Percentiles rank a stretch among this genome's conserved stretches.
These are phyloP conservation scores for Macropus fuliginosus DNA, from an alignment of 2,797 vertebrate genomes.

Conservation along the genomic window DNA sequence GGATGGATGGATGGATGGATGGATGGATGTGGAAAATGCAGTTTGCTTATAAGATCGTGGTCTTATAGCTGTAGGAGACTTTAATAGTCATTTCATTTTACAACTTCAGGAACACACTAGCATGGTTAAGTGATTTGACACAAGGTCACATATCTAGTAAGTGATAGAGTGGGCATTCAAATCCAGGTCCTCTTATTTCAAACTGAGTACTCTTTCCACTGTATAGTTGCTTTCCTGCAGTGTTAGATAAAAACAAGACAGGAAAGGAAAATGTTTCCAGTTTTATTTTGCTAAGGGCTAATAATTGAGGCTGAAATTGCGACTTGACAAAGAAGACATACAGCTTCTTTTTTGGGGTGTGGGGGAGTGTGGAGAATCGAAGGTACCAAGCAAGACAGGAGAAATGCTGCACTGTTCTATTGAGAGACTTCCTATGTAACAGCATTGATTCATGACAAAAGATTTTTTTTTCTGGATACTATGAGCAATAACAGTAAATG, in stretches of 20 bases:
- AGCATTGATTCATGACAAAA: neutral
- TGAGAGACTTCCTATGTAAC: neutral
- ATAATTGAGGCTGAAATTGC: neutral
- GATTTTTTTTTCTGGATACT: neutral
- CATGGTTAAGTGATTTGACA: neutral
- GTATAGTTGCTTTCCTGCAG: neutral
- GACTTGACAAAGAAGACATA: neutral
- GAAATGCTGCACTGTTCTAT: neutral
- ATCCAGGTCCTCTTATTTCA: neutral
- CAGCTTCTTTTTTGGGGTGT: neutral
- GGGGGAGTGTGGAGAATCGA: neutral
- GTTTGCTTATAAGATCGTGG: neutral
- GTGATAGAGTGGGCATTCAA: neutral
- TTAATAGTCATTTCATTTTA: neutral
- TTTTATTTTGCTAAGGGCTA: neutral
- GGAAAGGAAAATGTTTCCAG: neutral
- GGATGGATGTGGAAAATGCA: neutral
- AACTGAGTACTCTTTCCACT: neutral
- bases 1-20: no score
- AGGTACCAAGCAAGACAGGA: neutral
- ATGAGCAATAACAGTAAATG: constrained; percentile 30
- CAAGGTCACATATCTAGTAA: neutral
- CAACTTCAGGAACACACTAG: neutral
- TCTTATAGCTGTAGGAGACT: neutral
- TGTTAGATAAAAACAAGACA: neutral